A percentile compares a stretch with the other conserved stretches of the same genome.
phyloP scores from a whole-genome alignment of 2,797 vertebrate genomes.

The Lepilemur ruficaudatus region DNA sequence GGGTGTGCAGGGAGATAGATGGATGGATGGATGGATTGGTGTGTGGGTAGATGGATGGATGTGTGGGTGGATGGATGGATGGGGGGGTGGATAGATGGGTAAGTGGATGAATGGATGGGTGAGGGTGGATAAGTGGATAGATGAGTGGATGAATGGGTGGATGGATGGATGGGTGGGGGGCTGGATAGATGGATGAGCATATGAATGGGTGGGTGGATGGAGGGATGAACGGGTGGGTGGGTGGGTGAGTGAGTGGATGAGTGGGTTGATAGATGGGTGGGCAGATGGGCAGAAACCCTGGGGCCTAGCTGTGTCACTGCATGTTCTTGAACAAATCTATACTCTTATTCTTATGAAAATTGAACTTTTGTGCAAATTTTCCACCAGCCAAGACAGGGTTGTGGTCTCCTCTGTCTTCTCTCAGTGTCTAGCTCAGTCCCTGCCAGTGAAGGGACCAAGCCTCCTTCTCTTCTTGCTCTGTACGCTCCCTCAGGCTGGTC shows the following conservation, averaged over 20 bases:
- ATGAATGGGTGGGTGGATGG: accelerated
- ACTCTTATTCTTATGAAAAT: background rate
- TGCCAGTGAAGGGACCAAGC: accelerated
- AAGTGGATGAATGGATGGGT: accelerated
- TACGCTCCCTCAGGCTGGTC: background rate
- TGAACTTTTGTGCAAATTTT: background rate
- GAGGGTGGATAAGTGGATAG: no score
- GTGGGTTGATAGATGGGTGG: background rate
- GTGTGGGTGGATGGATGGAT: no score
- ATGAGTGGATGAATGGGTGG: accelerated
- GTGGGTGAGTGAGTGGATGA: accelerated
- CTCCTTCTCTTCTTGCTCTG: background rate
- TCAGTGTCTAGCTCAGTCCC: background rate
- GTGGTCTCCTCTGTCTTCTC: background rate
- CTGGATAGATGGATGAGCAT: accelerated
- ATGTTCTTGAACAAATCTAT: background rate
- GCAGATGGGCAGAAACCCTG: background rate
- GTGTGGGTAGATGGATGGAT: no score
- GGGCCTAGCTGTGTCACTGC: background rate
- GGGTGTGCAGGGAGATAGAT: accelerated
- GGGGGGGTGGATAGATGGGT: no score
- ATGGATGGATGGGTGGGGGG: accelerated
- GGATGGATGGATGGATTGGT: accelerated
- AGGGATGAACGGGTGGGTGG: background rate
- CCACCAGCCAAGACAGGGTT: background rate